These are phyloP conservation scores for Aculops lycopersici DNA, from an alignment of 1,140 invertebrate genomes.

Conservation along the genomic window DNA sequence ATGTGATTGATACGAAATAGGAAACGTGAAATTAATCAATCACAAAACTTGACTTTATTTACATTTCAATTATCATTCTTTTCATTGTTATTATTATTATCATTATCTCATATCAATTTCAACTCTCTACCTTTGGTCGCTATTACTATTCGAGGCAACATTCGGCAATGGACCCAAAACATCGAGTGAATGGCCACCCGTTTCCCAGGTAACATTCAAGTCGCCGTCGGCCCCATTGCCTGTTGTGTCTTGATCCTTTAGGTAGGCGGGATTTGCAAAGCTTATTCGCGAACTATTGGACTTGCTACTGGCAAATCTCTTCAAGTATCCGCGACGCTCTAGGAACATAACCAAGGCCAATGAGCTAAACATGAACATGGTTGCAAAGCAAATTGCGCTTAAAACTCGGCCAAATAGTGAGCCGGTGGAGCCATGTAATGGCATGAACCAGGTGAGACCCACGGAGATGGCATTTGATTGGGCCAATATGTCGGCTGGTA, in stretches of 20 bases:
- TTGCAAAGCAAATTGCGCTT: conserved; percentile 16
- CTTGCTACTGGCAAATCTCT: conserved; percentile 11
- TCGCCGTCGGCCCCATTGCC: too few relatives aligned
- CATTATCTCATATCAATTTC: too few relatives aligned
- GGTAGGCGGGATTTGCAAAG: conserved; percentile 51
- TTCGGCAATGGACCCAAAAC: too few relatives aligned
- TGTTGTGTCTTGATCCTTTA: conserved; percentile 23
- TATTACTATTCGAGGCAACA: too few relatives aligned
- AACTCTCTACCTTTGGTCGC: too few relatives aligned
- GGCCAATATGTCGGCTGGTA: conserved; percentile 8
- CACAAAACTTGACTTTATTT: too few relatives aligned
- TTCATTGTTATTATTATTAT: too few relatives aligned
- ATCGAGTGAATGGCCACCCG: too few relatives aligned
- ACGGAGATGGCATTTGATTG: neutral
- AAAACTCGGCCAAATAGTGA: conserved; percentile 26
- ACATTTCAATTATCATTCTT: too few relatives aligned
- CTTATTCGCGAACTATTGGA: conserved; percentile 28
- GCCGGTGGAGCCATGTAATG: conserved; percentile 22
- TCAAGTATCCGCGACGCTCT: conserved; percentile 5
- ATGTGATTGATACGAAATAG: too few relatives aligned
- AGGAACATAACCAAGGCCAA: conserved; percentile 7
- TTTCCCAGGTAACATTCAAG: too few relatives aligned
- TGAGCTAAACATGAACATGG: conserved; percentile 5
- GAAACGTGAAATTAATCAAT: too few relatives aligned
- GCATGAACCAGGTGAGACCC: conserved; percentile 1